Conservation (phyloP, 2,113 vertebrate genomes). For the Tragelaphus imberbis region DNA sequence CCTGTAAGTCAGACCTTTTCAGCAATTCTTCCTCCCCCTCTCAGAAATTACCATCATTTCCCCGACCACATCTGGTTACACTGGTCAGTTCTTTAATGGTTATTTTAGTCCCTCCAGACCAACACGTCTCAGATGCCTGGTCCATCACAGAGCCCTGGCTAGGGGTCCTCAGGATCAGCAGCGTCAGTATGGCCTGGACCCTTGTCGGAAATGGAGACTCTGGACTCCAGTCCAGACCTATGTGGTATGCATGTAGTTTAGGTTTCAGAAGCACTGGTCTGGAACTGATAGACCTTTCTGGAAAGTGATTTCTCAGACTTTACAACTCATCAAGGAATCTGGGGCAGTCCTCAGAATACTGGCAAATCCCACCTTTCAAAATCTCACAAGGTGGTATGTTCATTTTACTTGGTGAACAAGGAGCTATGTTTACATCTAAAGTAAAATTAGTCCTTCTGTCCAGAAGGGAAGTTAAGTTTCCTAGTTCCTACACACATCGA, state of each 20-base stretch:
- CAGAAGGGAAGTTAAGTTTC: background rate
- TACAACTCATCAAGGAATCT: background rate
- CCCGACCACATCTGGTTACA: background rate
- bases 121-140: background rate
- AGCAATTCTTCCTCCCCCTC: background rate
- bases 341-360: background rate
- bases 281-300: background rate
- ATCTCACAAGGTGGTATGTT: background rate
- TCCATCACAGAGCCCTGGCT: background rate
- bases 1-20: background rate
- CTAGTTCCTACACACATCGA: background rate
- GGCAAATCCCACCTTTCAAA: background rate
- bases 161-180: background rate
- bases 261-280: background rate
- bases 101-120: background rate
- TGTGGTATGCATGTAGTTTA: background rate
- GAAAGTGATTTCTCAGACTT: background rate
- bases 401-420: background rate
- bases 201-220: background rate
- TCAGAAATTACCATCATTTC: background rate
- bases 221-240: background rate
- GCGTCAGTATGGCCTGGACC: background rate
- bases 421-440: background rate
- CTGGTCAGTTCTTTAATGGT: background rate
- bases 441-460: background rate